Evolutionary conservation across 2,797 vertebrate genomes (phyloP).

Genomic region (Arrhamphus sclerolepis): DNA sequence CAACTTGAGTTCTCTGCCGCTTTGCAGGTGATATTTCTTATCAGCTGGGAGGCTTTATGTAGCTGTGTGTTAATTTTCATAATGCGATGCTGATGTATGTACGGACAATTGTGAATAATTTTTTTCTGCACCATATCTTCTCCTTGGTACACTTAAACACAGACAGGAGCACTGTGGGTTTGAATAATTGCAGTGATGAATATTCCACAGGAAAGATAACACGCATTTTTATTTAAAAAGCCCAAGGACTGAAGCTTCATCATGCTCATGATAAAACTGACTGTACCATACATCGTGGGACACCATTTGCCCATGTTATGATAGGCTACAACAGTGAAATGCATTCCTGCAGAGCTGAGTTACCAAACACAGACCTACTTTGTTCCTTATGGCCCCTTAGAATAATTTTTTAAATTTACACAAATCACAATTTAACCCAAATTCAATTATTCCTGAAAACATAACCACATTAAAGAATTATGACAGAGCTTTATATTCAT

Average conservation of each 20-base stretch:
- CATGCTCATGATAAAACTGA: slow-evolving; percentile 67
- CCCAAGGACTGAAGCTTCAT: slow-evolving; percentile 65
- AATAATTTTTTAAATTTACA: slow-evolving; percentile 72
- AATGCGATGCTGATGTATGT: slow-evolving; percentile 76
- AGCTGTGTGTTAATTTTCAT: slow-evolving; percentile 67
- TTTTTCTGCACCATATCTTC: slow-evolving; percentile 54
- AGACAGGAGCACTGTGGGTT: slow-evolving; percentile 53
- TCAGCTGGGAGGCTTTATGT: slow-evolving; percentile 45
- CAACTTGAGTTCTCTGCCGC: slow-evolving; percentile 22
- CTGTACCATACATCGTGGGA: slow-evolving; percentile 69
- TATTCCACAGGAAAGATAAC: slow-evolving; percentile 70
- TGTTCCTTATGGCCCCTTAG: slow-evolving; percentile 31
- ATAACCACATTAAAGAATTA: slow-evolving; percentile 69
- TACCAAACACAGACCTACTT: slow-evolving; percentile 25
- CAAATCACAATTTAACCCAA: slow-evolving; percentile 75
- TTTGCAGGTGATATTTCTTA: slow-evolving; percentile 48
- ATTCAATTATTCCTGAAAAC: slow-evolving; percentile 79
- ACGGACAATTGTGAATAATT: slow-evolving; percentile 64
- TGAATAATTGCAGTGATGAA: slow-evolving; percentile 77
- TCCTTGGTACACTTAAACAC: slow-evolving; percentile 52
- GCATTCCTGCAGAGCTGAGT: slow-evolving; percentile 47
- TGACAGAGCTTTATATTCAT: slow-evolving; percentile 78
- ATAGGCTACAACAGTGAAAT: slow-evolving; percentile 64
- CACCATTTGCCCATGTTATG: slow-evolving; percentile 67
- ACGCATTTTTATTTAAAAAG: slow-evolving; percentile 60